Evolutionary conservation across 2,797 vertebrate genomes (phyloP).

Genomic region (Manis pentadactyla): DNA sequence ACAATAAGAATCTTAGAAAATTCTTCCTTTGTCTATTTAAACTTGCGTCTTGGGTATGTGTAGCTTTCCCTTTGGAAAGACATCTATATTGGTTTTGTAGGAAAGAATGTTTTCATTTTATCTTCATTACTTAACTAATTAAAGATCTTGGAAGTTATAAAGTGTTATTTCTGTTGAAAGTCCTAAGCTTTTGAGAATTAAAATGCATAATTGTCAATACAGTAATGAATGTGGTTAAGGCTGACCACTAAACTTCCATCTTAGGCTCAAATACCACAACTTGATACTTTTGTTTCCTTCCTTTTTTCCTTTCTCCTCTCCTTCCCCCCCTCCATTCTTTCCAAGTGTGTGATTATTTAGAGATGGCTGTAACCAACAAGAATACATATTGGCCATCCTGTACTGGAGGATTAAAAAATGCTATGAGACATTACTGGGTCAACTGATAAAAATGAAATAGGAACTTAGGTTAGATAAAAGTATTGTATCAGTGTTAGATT

Average conservation of each 20-base stretch:
- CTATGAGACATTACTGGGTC: not conserved
- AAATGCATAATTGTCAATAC: not conserved
- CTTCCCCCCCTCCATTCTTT: not conserved
- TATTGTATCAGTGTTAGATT: not conserved
- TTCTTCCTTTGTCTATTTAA: not conserved
- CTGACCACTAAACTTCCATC: not conserved
- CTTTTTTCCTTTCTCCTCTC: not conserved
- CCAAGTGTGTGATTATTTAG: conserved; percentile 33
- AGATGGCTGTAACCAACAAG: not conserved
- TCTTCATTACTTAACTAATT: conserved; percentile 47
- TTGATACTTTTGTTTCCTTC: not conserved
- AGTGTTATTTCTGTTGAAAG: conserved; percentile 10
- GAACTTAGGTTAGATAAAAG: not conserved
- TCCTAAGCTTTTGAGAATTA: conserved; percentile 42
- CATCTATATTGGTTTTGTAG: not conserved
- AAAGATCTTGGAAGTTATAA: conserved; percentile 36
- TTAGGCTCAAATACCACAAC: not conserved
- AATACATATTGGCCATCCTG: not conserved
- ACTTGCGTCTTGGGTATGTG: not conserved
- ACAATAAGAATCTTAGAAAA: conserved; percentile 49
- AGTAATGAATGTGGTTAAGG: conserved; percentile 44
- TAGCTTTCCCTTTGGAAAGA: conserved; percentile 27
- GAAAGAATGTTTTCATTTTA: conserved; percentile 40
- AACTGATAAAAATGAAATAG: conserved; percentile 39
- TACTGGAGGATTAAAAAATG: conserved; percentile 15